Evolutionary conservation across 2,113 vertebrate species (phyloP), one percentile per base, ranked within the genome.

Genomic region (Psettodes erumei): DNA sequence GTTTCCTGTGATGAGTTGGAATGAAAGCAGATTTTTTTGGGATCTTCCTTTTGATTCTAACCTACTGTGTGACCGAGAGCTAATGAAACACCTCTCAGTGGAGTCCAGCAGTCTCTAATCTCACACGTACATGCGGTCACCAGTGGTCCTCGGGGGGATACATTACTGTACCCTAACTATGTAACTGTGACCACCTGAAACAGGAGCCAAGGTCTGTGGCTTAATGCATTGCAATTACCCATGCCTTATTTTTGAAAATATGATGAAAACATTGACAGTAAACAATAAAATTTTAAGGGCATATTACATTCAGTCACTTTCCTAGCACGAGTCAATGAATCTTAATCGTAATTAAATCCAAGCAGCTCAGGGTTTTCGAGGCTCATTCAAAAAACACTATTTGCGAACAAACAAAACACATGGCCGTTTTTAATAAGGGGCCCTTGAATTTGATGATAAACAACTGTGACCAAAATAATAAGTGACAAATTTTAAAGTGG

Each of bases 41-140:
- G 1, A 55, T 37, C 16, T 33, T 25, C 1, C 56, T 55, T 66
- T 4, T 2, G 11, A 47, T 71, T 67, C 1, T 2, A 56, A 56
- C 30, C 21, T 18, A 27, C 55, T 48, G 69, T 54, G 28, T 30
- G 5, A 37, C 40, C 9, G 30, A 32, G 58, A 38, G 42, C 61
- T 84, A 86, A 88, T 86, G 69, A 88, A 84, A 82, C 78, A 80
- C 83, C 50, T 87, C 38, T 23, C 51, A 5, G n/a, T 27, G 81
- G 81, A 77, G 61, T 72, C 85, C 64, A 51, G 64, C 43, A 19
- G 62, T 38, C 40, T 68, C 62, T 47, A 35, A 73, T 66, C 68
- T 86, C 78, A 69, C 77, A 78, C 53, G n/a, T 58, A 11, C 48
- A 23, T 71, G 42, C 32, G 11, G 40, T 63, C 3, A 47, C 21